Conservation (phyloP, 2,888 invertebrate species). For the Ceratothoa steindachneri region DNA sequence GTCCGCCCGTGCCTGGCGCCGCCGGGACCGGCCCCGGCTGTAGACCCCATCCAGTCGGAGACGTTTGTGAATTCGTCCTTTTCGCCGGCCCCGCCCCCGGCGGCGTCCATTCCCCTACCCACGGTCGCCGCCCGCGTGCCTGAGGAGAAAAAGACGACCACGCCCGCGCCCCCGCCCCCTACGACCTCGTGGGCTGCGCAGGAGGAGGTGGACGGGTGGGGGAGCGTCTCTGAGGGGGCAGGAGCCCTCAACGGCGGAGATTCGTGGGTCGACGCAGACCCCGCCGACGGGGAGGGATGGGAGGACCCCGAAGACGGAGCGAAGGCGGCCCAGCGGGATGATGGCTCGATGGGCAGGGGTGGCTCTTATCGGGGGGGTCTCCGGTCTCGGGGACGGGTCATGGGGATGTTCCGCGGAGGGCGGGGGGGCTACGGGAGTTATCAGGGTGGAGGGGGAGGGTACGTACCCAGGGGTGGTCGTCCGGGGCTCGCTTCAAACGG, state of each 20-base stretch:
- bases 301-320: slow-evolving; percentile 11
- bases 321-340: slow-evolving; percentile 24
- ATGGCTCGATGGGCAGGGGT: slow-evolving; percentile 26
- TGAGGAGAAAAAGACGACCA: slow-evolving; percentile 17
- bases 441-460: slow-evolving; percentile 31
- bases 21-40: background rate
- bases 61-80: background rate
- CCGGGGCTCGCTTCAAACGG: slow-evolving; percentile 7
- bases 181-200: slow-evolving; percentile 4
- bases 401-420: slow-evolving; percentile 19
- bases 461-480: slow-evolving; percentile 22
- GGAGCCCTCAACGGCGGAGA: slow-evolving; percentile 33
- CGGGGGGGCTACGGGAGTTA: slow-evolving; percentile 22
- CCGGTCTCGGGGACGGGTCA: slow-evolving; percentile 19
- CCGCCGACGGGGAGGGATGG: slow-evolving; percentile 25
- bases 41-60: background rate
- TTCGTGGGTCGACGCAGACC: slow-evolving; percentile 21
- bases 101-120: slow-evolving; percentile 7
- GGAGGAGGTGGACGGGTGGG: background rate
- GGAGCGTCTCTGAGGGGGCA: slow-evolving; percentile 19
- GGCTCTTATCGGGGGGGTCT: slow-evolving; percentile 23
- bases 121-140: slow-evolving; percentile 15
- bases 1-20: slow-evolving; percentile 17
- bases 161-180: background rate
- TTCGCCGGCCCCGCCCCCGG: background rate